Percentiles rank a stretch among this genome's conserved stretches.
Conservation (phyloP, 1,140 invertebrate species). For the Oreohelix idahoensis region DNA sequence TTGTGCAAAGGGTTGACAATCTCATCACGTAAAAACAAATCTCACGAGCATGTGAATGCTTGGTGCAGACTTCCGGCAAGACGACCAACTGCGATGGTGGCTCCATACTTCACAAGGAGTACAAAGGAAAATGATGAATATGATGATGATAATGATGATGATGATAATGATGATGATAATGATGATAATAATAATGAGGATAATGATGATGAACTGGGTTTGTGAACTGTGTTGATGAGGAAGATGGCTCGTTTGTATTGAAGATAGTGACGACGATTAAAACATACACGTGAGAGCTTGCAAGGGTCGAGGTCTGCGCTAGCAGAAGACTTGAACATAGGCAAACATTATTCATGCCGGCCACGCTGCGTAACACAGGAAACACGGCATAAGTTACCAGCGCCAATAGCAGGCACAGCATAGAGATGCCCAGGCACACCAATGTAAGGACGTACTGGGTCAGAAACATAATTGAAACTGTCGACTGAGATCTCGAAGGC, state of each 20-base stretch:
- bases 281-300: constrained; percentile 1
- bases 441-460: not conserved
- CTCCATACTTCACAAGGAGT: too few species aligned
- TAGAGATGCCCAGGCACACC: not conserved
- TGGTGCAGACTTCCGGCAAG: too few species aligned
- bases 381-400: constrained; percentile 19
- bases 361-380: not conserved
- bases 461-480: not conserved
- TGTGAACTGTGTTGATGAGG: too few species aligned
- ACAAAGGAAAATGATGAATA: too few species aligned
- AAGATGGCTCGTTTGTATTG: too few species aligned
- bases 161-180: not conserved
- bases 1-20: too few species aligned
- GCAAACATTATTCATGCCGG: constrained; percentile 13
- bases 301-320: not conserved
- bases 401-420: not conserved
- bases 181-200: not conserved
- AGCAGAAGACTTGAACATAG: not conserved
- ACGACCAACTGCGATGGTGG: too few species aligned
- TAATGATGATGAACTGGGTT: not conserved
- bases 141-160: too few species aligned
- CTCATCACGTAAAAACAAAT: too few species aligned
- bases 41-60: too few species aligned
- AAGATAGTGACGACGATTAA: too few species aligned
- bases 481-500: not conserved